Conservation (phyloP, 2,888 invertebrate genomes). For the Drosophila formosana region DNA sequence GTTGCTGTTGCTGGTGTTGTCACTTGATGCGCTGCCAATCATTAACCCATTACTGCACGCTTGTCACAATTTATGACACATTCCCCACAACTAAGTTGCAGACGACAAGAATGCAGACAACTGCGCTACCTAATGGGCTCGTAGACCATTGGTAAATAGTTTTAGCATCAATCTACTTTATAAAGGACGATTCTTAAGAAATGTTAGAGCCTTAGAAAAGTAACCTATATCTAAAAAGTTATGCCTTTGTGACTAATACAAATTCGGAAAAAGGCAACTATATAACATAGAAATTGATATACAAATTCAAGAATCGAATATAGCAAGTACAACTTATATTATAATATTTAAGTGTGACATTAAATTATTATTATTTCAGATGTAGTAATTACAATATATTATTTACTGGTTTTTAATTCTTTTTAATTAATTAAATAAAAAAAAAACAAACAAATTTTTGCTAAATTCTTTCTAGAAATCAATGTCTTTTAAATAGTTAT, state of each 20-base stretch:
- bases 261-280: too few species aligned
- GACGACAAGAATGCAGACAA: not conserved
- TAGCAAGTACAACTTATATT: too few species aligned
- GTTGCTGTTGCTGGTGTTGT: slow-evolving; percentile 48
- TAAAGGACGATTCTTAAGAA: not conserved
- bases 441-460: too few species aligned
- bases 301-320: too few species aligned
- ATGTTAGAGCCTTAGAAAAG: too few species aligned
- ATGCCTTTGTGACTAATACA: too few species aligned
- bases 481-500: too few species aligned
- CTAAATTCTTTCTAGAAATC: too few species aligned
- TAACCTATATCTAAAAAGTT: not conserved
- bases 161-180: not conserved
- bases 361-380: too few species aligned
- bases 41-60: slow-evolving; percentile 65
- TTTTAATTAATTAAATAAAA: not conserved
- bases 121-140: not conserved
- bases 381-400: too few species aligned
- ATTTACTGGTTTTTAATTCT: not conserved
- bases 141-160: not conserved
- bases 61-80: slow-evolving; percentile 65
- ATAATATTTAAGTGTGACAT: too few species aligned
- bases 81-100: slow-evolving; percentile 8
- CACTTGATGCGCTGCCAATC: slow-evolving; percentile 65
- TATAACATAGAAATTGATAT: too few species aligned